Evolutionary conservation across 2,888 invertebrate species (phyloP), one percentile per base, ranked within the genome.

Genomic region (Macaria liturata): DNA sequence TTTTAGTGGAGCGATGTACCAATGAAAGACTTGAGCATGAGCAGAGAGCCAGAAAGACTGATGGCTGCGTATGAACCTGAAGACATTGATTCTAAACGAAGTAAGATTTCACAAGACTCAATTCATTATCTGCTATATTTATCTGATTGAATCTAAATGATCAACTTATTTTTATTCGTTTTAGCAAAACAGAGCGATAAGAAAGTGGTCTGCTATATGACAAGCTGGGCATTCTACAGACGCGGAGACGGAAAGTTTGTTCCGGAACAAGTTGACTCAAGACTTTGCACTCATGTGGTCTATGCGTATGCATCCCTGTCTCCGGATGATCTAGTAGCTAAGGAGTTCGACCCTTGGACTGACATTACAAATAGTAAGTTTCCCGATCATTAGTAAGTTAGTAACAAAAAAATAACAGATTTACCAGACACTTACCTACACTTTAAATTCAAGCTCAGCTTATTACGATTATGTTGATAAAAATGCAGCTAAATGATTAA

Each of bases 251-350:
- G 96, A 4, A 95, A 96, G 82, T 98, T 96, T 79, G 95, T 96
- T 0, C 98, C 98, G 0, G 97, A 98, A 83, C 94, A 97, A 68
- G 89, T 98, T 1, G 96, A 98, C 72, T 93, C 95, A 0, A 91
- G 94, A 53, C 93, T 98, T 0, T 98, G 98, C 78, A 97, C 97
- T 0, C 97, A 98, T 70, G 87, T 98, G 0, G 94, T 98, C 9
- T 98, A 98, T 73, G 97, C 98, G 0, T 98, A 98, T 76, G 97
- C 97, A 1, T 96, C 96, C 32, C 89, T 98, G 54, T 96, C 97
- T 72, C 95, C 97, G 0, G 95, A 96, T 66, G 95, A 94, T 8
- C 92, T 97, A 30, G 86, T 94, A 1, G 93, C 97, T 9, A 95
- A 96, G 59, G 94, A 97, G 59, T 97, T 97, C 67, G 98, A 98